Conservation (phyloP, 2,113 vertebrate species). For the Meles meles region DNA sequence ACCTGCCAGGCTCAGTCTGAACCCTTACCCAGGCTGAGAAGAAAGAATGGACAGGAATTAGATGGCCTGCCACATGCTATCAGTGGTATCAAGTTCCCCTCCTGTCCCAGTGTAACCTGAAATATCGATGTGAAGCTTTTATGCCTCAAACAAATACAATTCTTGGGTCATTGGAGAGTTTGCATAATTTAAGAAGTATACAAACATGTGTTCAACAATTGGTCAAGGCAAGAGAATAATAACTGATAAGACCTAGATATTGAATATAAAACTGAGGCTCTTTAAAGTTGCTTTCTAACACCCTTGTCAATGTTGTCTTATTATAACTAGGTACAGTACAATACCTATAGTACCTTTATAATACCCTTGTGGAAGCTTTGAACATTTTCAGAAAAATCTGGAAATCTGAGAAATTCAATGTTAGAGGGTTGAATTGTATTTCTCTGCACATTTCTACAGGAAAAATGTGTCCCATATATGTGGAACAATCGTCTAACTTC, state of each 20-base stretch:
- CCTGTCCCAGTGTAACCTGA: background rate
- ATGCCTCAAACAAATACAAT: background rate
- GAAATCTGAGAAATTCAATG: background rate
- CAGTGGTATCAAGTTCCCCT: slow-evolving; percentile 17
- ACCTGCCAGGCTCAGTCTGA: slow-evolving; percentile 59
- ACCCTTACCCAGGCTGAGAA: background rate
- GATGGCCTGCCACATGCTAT: slow-evolving; percentile 62
- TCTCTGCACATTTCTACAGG: background rate
- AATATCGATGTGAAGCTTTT: background rate
- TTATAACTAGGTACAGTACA: too few species aligned
- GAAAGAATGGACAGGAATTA: slow-evolving; percentile 29
- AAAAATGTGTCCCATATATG: background rate
- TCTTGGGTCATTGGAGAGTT: background rate
- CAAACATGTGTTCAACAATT: background rate
- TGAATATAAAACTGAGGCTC: background rate
- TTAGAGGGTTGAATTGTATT: background rate
- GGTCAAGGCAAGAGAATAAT: background rate
- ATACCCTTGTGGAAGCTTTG: background rate
- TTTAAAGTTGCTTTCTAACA: background rate
- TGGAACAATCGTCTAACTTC: background rate
- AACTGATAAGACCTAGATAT: background rate
- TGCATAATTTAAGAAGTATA: background rate
- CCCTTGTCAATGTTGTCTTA: background rate
- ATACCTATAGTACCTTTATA: background rate
- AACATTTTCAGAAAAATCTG: background rate